These are phyloP conservation scores for Cebidichthys violaceus DNA, from an alignment of 2,113 vertebrate genomes.

Conservation along the genomic window DNA sequence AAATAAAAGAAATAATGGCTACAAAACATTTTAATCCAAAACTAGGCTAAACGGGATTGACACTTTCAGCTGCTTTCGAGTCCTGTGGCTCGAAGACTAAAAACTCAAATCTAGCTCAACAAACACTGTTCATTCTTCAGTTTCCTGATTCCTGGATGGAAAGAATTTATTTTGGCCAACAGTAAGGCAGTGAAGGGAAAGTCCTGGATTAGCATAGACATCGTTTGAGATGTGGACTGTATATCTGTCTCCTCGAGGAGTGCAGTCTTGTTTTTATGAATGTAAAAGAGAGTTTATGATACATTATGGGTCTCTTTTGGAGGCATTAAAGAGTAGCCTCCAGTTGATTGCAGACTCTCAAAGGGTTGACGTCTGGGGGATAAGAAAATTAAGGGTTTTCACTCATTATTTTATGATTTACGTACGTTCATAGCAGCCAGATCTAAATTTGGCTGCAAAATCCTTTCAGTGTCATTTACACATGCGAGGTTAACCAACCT, in stretches of 20 bases:
- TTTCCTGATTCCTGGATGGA: constrained; percentile 30
- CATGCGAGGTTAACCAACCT: constrained; percentile 34
- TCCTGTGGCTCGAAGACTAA: not conserved
- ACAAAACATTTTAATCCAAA: not conserved
- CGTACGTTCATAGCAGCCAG: not conserved
- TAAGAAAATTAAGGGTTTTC: constrained; percentile 14
- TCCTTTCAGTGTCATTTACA: constrained; percentile 61
- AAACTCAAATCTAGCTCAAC: not conserved
- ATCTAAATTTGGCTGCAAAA: constrained; percentile 61
- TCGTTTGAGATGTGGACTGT: constrained; percentile 25
- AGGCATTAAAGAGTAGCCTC: constrained; percentile 17
- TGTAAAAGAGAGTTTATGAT: constrained; percentile 29
- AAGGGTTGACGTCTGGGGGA: not conserved
- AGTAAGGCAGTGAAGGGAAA: constrained; percentile 9
- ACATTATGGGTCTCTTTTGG: constrained; percentile 48
- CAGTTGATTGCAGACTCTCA: constrained; percentile 6
- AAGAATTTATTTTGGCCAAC: constrained; percentile 9
- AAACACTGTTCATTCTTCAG: constrained; percentile 25
- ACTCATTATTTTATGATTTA: constrained; percentile 28
- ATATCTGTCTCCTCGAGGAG: not conserved
- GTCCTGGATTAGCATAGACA: constrained; percentile 22
- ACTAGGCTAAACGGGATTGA: not conserved
- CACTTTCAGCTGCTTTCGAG: not conserved
- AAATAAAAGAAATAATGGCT: not conserved
- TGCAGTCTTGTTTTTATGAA: not conserved